These are phyloP conservation scores for Euclidia mi DNA, from an alignment of 2,888 invertebrate species.

Conservation along the genomic window DNA sequence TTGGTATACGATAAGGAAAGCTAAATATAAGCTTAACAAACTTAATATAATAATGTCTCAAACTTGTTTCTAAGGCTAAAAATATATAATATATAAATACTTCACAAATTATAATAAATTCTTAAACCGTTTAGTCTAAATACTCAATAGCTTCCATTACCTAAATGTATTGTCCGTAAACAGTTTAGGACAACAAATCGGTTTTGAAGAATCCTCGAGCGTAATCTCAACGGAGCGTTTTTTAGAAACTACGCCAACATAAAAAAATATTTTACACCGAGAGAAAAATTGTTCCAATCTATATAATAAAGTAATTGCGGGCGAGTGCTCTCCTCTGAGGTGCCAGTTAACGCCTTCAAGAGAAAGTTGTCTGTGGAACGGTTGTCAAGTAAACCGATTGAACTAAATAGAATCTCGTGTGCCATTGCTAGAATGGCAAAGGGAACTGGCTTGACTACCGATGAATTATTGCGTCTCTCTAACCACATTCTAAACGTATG, in stretches of 20 bases:
- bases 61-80: conserved; percentile 5
- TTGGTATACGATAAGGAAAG: too few relatives aligned
- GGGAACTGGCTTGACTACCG: conserved; percentile 17
- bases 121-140: conserved; percentile 8
- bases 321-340: conserved; percentile 85
- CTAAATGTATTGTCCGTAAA: conserved; percentile 8
- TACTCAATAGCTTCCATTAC: too few relatives aligned
- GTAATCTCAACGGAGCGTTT: conserved; percentile 15
- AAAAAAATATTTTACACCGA: conserved; percentile 53
- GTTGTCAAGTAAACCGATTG: conserved; percentile 17
- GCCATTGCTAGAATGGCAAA: conserved; percentile 9
- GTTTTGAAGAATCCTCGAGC: conserved; percentile 9
- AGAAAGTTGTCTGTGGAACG: conserved; percentile 47
- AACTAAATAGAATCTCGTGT: conserved; percentile 15
- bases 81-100: background rate
- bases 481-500: conserved; percentile 10
- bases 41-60: too few relatives aligned
- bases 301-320: conserved; percentile 87
- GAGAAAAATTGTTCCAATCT: conserved; percentile 84
- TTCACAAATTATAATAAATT: conserved; percentile 10
- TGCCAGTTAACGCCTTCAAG: conserved; percentile 89
- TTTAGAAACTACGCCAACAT: conserved; percentile 23
- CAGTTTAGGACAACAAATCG: conserved; percentile 17
- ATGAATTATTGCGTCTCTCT: conserved; percentile 24
- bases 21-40: too few relatives aligned